Conservation (phyloP, 2,797 vertebrate species). For the Cebuella pygmaea region DNA sequence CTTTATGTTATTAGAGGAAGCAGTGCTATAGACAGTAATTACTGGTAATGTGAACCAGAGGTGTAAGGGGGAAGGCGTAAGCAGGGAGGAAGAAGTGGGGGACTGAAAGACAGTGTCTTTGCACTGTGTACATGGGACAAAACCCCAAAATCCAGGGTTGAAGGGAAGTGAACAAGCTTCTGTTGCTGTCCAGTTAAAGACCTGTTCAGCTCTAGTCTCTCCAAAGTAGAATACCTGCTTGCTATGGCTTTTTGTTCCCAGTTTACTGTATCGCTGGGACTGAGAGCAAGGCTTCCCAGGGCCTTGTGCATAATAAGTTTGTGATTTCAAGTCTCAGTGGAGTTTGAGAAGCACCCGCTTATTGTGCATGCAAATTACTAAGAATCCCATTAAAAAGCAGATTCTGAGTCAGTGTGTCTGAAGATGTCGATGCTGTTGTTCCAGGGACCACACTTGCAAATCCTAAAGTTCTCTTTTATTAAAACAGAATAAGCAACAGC, state of each 20-base stretch:
- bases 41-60: background rate
- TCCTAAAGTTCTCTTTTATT: background rate
- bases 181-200: too few species aligned
- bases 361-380: background rate
- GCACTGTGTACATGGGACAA: background rate
- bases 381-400: background rate
- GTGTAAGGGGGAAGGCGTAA: too few species aligned
- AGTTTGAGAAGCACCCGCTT: background rate
- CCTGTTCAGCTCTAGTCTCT: fast-evolving
- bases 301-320: fast-evolving
- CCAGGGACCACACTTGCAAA: background rate
- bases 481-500: background rate
- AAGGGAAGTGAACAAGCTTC: background rate
- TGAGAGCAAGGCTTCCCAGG: background rate
- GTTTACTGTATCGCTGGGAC: background rate
- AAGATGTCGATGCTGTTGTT: fast-evolving
- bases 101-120: background rate
- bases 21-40: background rate
- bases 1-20: background rate
- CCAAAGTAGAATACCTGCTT: background rate
- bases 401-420: fast-evolving
- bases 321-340: fast-evolving
- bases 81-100: background rate
- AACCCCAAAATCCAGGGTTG: background rate
- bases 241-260: background rate